Base-by-base conservation (phyloP, 2,113 vertebrate species). In the Pelmatolapia mariae region DNA sequence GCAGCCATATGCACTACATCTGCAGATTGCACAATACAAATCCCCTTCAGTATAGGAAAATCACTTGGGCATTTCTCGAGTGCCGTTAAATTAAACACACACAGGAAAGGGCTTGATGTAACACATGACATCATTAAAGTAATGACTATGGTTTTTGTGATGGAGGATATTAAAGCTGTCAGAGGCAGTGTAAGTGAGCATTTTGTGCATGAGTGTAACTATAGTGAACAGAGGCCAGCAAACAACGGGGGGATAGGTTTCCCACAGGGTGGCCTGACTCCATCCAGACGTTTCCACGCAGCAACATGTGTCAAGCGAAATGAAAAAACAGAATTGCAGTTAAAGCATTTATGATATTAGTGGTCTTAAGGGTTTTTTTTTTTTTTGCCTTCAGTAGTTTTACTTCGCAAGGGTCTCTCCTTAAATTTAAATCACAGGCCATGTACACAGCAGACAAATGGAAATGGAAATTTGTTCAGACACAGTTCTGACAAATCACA, bases 381-480 rank as follows among this genome's bases (percentile, higher is more conserved):
- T 50, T 33, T 53, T 31, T 13, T 2, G 36, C 47, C 40, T 71
- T 80, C 43, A 38, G 86, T 83, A 84, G 61, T 87, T 93, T 91
- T 93, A 33, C 56, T 38, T 80, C 22, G 33, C 29, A 43, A 31
- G 81, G 24, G 16, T 79, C 45, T 79, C 54, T 61, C 83, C 56
- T 52, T 26, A 83, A 61, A 78, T 73, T 19, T 26, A 36, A 91
- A 80, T 87, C 71, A 26, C 71, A 83, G 29, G 15, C 31, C 50
- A 84, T 61, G 66, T 54, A 82, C 81, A 87, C 68, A 24, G 84
- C n/a, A 33, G 31, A 52, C 40, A 43, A 87, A 84, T 85, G 89
- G 84, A 86, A 91, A 94, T 80, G 84, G 38, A 87, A 76, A 93
- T 91, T 59, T 88, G 86, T 85, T 87, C 76, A 76, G 83, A 76